Evolutionary conservation across 2,113 vertebrate species (phyloP).

Genomic region (Scytalopus superciliaris): DNA sequence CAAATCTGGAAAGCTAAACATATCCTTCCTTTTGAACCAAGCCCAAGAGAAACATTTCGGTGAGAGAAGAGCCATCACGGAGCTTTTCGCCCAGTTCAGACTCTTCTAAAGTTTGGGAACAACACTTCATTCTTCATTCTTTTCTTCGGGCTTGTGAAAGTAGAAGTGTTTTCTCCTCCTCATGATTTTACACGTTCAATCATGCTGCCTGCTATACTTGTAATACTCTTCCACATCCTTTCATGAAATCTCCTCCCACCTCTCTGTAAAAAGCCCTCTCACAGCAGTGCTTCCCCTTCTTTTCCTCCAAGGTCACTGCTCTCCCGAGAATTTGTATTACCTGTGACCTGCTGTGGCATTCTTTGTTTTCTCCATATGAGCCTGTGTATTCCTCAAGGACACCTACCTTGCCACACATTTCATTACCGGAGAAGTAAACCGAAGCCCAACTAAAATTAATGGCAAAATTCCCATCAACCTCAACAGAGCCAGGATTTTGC

Average conservation of each 20-base stretch:
- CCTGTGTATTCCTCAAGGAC: not conserved
- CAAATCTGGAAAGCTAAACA: not conserved
- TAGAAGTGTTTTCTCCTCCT: conserved; percentile 41
- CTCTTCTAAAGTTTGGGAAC: not conserved
- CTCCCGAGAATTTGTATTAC: not conserved
- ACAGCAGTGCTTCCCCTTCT: not conserved
- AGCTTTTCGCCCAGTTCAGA: not conserved
- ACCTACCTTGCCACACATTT: not conserved
- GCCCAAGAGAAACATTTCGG: conserved; percentile 28
- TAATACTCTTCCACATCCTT: conserved; percentile 14
- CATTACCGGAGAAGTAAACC: not conserved
- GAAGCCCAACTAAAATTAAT: not conserved
- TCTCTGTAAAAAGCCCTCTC: not conserved
- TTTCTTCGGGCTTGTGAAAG: conserved; percentile 25
- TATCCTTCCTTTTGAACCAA: conserved; percentile 12
- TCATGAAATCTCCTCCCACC: conserved; percentile 5
- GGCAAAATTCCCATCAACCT: conserved; percentile 26
- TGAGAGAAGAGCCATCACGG: conserved; percentile 37
- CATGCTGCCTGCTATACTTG: conserved; percentile 38
- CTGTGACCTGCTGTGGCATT: not conserved
- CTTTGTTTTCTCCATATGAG: not conserved
- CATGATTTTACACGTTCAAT: conserved; percentile 22
- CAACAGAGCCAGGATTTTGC: conserved; percentile 10
- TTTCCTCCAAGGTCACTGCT: not conserved
- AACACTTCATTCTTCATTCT: conserved; percentile 1